Conservation (phyloP, 2,113 vertebrate species). For the Aspiorhynchus laticeps region DNA sequence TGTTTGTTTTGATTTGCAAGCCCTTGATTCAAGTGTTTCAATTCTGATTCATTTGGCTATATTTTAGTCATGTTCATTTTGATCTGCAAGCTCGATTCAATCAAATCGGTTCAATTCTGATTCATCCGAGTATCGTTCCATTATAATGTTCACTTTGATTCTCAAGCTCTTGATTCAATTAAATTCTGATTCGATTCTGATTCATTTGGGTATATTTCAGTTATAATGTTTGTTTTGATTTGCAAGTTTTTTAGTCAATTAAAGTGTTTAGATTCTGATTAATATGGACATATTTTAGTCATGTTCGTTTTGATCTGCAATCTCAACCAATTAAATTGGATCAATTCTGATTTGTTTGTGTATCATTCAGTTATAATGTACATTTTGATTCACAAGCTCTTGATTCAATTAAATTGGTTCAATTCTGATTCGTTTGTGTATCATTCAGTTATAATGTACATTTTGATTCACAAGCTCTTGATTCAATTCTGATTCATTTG, state of each 20-base stretch:
- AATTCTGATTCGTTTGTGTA: neutral
- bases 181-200: neutral
- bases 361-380: neutral
- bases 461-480: neutral
- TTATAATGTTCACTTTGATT: neutral
- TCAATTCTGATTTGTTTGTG: neutral
- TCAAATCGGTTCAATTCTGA: neutral
- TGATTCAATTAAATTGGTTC: neutral
- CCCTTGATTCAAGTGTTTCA: neutral
- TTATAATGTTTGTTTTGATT: neutral
- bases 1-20: neutral
- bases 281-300: neutral
- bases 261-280: neutral
- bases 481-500: neutral
- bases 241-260: neutral
- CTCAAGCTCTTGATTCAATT: neutral
- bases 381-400: neutral
- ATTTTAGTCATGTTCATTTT: neutral
- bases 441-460: too few relatives aligned
- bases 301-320: neutral
- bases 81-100: neutral
- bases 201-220: neutral
- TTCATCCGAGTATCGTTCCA: neutral
- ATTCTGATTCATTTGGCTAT: neutral
- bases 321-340: neutral